A percentile compares a stretch with the other conserved stretches of the same genome.
Conservation (phyloP, 2,113 vertebrate genomes). For the Tor tambroides region DNA sequence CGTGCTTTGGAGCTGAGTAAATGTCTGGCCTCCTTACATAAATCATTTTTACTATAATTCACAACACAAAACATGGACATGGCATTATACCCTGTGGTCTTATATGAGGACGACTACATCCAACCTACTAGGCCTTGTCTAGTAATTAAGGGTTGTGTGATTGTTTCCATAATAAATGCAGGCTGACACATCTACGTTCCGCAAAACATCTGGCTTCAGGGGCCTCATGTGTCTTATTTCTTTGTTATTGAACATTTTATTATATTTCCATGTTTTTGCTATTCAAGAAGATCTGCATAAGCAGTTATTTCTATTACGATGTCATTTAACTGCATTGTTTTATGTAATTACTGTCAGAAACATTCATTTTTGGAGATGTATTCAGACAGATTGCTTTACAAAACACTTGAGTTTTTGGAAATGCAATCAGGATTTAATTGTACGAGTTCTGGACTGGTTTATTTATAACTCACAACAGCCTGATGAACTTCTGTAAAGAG, state of each 20-base stretch:
- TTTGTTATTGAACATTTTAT: slow-evolving; percentile 34
- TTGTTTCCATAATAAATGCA: slow-evolving; percentile 35
- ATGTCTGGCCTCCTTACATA: slow-evolving; percentile 33
- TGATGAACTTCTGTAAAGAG: too few species aligned
- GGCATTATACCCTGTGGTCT: slow-evolving; percentile 14
- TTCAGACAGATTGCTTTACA: background rate
- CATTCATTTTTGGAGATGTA: slow-evolving; percentile 56
- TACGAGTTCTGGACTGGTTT: background rate
- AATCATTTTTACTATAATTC: slow-evolving; percentile 45
- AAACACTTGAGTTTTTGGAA: slow-evolving; percentile 3
- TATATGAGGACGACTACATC: background rate
- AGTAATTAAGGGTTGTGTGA: slow-evolving; percentile 23
- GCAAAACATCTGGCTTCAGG: slow-evolving; percentile 46
- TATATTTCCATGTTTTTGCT: slow-evolving; percentile 25
- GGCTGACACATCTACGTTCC: slow-evolving; percentile 32
- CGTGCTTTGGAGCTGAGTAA: slow-evolving; percentile 15
- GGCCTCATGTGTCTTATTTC: slow-evolving; percentile 6
- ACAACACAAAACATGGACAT: slow-evolving; percentile 19
- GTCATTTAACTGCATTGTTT: slow-evolving; percentile 74
- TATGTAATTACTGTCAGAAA: slow-evolving; percentile 65
- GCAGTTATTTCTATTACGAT: slow-evolving; percentile 70
- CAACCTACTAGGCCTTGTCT: slow-evolving; percentile 1
- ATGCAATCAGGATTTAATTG: background rate
- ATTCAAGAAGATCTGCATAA: slow-evolving; percentile 63
- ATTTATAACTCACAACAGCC: background rate